Percentiles rank a stretch among this genome's conserved stretches.
Evolutionary conservation across 2,888 invertebrate species (phyloP).

Genomic region (Drosophila quinaria): DNA sequence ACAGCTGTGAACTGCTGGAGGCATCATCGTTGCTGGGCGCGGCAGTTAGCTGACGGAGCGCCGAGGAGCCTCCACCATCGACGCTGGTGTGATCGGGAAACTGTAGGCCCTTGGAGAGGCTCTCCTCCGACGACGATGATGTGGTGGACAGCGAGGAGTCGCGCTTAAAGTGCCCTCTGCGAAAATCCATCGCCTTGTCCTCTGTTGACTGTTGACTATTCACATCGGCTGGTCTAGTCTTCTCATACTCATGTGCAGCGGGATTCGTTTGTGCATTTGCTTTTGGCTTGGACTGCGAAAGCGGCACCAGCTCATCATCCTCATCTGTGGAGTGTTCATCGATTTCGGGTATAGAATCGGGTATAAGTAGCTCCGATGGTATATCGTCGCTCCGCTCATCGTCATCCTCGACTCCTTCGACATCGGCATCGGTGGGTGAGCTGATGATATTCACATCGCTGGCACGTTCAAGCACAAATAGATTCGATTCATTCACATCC

Average conservation of each 20-base stretch:
- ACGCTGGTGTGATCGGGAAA: slow-evolving; percentile 82
- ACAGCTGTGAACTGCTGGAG: slow-evolving; percentile 32
- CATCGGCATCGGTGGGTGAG: slow-evolving; percentile 62
- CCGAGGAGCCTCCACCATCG: slow-evolving; percentile 55
- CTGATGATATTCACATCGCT: slow-evolving; percentile 83
- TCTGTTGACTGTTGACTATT: neutral
- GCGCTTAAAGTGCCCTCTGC: slow-evolving; percentile 84
- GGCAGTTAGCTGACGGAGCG: slow-evolving; percentile 54
- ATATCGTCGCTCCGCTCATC: slow-evolving; percentile 85
- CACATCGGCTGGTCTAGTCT: neutral
- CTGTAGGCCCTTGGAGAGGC: slow-evolving; percentile 83
- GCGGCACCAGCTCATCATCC: slow-evolving; percentile 76
- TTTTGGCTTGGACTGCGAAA: slow-evolving; percentile 35
- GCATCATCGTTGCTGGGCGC: slow-evolving; percentile 12
- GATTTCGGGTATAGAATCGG: slow-evolving; percentile 85
- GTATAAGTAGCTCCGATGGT: slow-evolving; percentile 84
- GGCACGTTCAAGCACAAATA: slow-evolving; percentile 83
- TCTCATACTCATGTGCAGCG: slow-evolving; percentile 17
- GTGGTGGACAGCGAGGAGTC: slow-evolving; percentile 84
- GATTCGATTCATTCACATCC: slow-evolving; percentile 83
- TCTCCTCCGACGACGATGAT: slow-evolving; percentile 85
- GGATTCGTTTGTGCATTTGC: slow-evolving; percentile 1
- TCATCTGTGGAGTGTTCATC: slow-evolving; percentile 84
- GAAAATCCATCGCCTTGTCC: slow-evolving; percentile 76
- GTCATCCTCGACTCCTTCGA: slow-evolving; percentile 59